These are phyloP conservation scores for Rhingia rostrata DNA, from an alignment of 2,888 invertebrate species.

Conservation along the genomic window DNA sequence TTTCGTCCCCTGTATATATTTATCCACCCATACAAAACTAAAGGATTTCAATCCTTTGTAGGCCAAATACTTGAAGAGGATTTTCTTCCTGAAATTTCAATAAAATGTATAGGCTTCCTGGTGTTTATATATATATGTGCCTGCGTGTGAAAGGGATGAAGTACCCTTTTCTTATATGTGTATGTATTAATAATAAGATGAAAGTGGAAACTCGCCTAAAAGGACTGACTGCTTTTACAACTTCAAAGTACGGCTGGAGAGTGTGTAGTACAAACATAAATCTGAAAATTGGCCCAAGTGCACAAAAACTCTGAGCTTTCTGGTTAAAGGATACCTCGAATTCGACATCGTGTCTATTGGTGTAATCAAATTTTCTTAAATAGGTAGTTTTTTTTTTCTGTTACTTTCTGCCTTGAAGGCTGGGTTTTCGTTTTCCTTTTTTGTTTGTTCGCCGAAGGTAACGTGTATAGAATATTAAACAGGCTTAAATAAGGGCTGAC, in stretches of 20 bases:
- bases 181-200: constrained; percentile 68
- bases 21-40: constrained; percentile 19
- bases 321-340: constrained; percentile 33
- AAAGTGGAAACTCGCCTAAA: constrained; percentile 62
- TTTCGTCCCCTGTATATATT: constrained; percentile 15
- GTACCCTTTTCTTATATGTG: constrained; percentile 42
- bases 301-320: constrained; percentile 35
- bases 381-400: constrained; percentile 28
- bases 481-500: background rate
- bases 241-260: constrained; percentile 56
- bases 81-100: constrained; percentile 53
- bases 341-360: constrained; percentile 68
- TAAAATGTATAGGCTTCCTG: constrained; percentile 50
- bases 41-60: constrained; percentile 28
- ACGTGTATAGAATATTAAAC: constrained; percentile 60
- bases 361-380: constrained; percentile 73
- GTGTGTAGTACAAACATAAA: constrained; percentile 55
- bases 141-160: constrained; percentile 50
- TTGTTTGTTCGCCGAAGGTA: constrained; percentile 7
- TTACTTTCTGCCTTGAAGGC: background rate
- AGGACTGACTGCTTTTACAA: constrained; percentile 56
- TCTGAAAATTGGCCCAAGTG: constrained; percentile 57
- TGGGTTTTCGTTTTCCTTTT: background rate
- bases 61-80: constrained; percentile 22
- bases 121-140: background rate